phyloP scores from a whole-genome alignment of 2,113 vertebrate genomes.

The Rhynchomys soricoides region DNA sequence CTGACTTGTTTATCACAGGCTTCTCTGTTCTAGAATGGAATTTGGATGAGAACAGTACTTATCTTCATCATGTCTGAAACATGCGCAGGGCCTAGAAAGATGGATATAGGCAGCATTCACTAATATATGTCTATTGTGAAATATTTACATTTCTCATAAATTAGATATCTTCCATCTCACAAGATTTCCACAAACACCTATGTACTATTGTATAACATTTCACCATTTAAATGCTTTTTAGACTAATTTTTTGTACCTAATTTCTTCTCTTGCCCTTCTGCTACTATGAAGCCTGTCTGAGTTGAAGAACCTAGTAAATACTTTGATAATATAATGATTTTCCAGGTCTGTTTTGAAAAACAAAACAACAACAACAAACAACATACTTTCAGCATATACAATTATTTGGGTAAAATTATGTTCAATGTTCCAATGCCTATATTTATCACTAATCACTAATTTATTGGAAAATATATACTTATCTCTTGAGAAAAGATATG shows the following conservation, averaged over 20 bases:
- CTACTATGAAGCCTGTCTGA: not conserved
- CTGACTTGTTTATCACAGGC: not conserved
- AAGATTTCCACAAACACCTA: not conserved
- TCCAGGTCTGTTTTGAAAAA: not conserved
- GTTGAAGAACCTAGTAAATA: slow-evolving; percentile 8
- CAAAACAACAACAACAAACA: not conserved
- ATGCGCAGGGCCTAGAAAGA: not conserved
- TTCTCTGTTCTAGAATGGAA: slow-evolving; percentile 42
- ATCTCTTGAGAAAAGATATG: not conserved
- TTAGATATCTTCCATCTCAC: not conserved
- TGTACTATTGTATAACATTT: slow-evolving; percentile 12
- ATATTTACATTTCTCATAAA: not conserved
- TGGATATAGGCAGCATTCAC: not conserved
- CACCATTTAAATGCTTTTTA: slow-evolving; percentile 22
- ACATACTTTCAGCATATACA: not conserved
- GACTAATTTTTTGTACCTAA: not conserved
- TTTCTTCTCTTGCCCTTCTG: slow-evolving; percentile 36
- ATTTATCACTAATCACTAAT: not conserved
- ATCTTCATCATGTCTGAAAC: not conserved
- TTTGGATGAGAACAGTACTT: not conserved
- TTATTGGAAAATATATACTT: slow-evolving; percentile 24
- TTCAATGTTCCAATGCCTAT: not conserved
- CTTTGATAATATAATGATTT: not conserved
- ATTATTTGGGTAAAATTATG: slow-evolving; percentile 34
- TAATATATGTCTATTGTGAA: slow-evolving; percentile 1